These are phyloP conservation scores for Hirtodrosophila histrioides DNA, from an alignment of 2,888 invertebrate genomes.

Conservation along the genomic window DNA sequence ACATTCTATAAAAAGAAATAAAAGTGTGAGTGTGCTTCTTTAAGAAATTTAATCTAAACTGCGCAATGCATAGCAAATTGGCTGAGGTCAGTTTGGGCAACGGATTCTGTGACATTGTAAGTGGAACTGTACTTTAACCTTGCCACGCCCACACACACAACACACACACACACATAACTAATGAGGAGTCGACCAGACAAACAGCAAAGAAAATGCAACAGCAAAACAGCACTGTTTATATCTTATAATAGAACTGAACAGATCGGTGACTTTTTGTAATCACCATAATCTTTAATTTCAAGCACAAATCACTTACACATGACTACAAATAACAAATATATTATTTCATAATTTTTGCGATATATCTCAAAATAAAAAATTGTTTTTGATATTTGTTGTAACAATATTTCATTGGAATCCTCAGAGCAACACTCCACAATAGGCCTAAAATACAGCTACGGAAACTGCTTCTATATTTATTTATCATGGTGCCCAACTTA, in stretches of 20 bases:
- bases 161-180: neutral
- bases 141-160: slow-evolving; percentile 21
- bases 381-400: too few species aligned
- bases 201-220: neutral
- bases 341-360: too few species aligned
- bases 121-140: slow-evolving; percentile 9
- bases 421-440: too few species aligned
- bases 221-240: neutral
- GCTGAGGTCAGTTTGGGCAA: slow-evolving; percentile 58
- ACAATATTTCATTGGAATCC: too few species aligned
- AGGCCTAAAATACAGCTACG: too few species aligned
- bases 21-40: slow-evolving; percentile 12
- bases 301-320: too few species aligned
- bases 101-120: slow-evolving; percentile 1
- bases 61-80: slow-evolving; percentile 55
- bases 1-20: slow-evolving; percentile 5
- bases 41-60: slow-evolving; percentile 25
- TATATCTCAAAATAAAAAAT: too few species aligned
- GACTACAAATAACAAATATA: neutral
- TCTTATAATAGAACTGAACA: too few species aligned
- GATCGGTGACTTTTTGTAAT: too few species aligned
- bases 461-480: too few species aligned
- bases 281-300: too few species aligned
- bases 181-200: neutral
- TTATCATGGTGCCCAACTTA: too few species aligned